Evolutionary conservation across 2,797 vertebrate genomes (phyloP).

Genomic region (Halcyon chelicuti): DNA sequence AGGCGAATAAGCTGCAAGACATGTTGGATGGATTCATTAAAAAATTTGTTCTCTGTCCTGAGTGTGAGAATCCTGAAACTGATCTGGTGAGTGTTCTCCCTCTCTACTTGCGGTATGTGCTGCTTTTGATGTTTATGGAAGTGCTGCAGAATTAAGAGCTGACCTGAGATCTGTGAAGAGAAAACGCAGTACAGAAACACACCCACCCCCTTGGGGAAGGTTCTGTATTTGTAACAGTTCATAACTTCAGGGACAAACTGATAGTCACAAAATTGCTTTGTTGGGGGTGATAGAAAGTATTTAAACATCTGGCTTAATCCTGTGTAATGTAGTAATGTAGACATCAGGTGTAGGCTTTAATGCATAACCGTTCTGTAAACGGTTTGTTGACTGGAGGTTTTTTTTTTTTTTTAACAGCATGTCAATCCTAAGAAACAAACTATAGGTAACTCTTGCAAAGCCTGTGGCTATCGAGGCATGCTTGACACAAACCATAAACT

Average conservation of each 20-base stretch:
- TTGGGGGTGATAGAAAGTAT: neutral
- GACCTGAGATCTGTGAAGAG: fast-evolving
- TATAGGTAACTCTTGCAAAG: slow-evolving; percentile 98
- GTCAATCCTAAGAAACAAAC: slow-evolving; percentile 99
- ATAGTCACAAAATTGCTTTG: fast-evolving
- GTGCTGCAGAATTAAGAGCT: neutral
- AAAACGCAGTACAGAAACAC: fast-evolving
- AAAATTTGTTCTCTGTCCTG: slow-evolving; percentile 99
- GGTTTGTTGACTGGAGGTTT: neutral
- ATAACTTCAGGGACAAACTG: neutral
- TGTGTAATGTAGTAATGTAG: neutral
- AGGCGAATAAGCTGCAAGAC: slow-evolving; percentile 99
- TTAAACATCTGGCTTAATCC: fast-evolving
- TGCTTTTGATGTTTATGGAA: neutral
- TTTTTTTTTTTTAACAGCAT: slow-evolving; percentile 84
- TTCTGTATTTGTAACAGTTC: fast-evolving
- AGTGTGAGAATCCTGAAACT: slow-evolving; percentile 99
- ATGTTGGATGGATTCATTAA: slow-evolving; percentile 99
- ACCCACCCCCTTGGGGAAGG: fast-evolving
- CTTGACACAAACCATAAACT: slow-evolving; percentile 99
- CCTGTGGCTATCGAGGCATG: slow-evolving; percentile 98
- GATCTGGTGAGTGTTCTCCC: slow-evolving; percentile 87
- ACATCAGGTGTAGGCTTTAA: neutral
- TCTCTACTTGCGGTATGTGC: fast-evolving
- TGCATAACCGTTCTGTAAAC: fast-evolving